Base-by-base conservation (phyloP, 2,113 vertebrate genomes). In the Macroglossus sobrinus region DNA sequence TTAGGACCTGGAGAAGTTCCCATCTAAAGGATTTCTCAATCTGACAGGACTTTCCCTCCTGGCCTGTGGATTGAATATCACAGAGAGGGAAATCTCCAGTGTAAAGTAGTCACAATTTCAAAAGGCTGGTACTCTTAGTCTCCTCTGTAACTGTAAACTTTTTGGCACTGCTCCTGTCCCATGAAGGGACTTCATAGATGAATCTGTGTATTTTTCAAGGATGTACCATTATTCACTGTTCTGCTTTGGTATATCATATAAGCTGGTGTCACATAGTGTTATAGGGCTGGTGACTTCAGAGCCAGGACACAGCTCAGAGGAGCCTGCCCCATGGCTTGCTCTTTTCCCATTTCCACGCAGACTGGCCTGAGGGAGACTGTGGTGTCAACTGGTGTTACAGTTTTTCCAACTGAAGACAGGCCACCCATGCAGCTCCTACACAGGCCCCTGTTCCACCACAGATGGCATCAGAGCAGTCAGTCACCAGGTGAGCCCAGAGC, bases 1-100 rank as follows among this genome's bases (percentile, higher is more conserved):
- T 30, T 28, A 85, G 14, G 26, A 38, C 21, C 59, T 30, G 30
- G 12, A 14, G 22, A 85, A 19, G 75, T 85, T 43, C 53, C 38
- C 71, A 84, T 21, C 38, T n/a, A 33, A 89, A 69, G 24, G 50
- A 24, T 87, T 92, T 92, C 84, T 72, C 85, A 55, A 1, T 79
- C 21, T 53, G 47, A 76, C 5, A 61, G 16, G 5, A 16, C 12
- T 63, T 55, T 63, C 4, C n/a, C 38, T 69, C 59, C 59, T 61
- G 7, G 38, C 7, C 9, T 57, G 30, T 78, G 64, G 68, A n/a
- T 15, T 38, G 59, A 78, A 13, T 47, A 64, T 24, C 24, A 66
- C 7, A 79, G 38, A 40, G 14, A 74, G 59, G 30, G 68, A 63
- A 74, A 43, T 33, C 15, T 64, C 80, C n/a, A 75, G 35, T 81